Percentiles rank a stretch among this genome's conserved stretches.
Conservation (phyloP, 2,888 invertebrate species). For the Itoplectis maculator region DNA sequence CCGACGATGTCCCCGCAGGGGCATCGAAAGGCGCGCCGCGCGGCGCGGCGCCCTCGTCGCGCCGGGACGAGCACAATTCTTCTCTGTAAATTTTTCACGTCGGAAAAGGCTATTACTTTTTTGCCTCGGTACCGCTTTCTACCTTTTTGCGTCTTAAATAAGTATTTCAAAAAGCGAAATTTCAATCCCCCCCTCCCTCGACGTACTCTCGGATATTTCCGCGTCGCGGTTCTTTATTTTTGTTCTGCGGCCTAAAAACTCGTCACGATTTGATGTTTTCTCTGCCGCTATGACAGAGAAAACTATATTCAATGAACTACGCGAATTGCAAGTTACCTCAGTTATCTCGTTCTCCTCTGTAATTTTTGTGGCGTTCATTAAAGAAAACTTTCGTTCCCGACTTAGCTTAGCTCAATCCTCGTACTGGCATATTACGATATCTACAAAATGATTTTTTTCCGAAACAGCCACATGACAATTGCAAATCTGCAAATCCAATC, state of each 20-base stretch:
- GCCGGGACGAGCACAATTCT: slow-evolving; percentile 58
- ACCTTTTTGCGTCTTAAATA: slow-evolving; percentile 45
- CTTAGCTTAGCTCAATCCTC: too few species aligned
- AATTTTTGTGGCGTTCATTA: too few species aligned
- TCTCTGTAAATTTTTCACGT: slow-evolving; percentile 60
- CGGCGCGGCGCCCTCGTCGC: background rate
- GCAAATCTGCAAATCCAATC: too few species aligned
- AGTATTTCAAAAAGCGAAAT: slow-evolving; percentile 46
- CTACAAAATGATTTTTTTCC: too few species aligned
- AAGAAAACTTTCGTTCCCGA: too few species aligned
- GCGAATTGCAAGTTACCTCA: too few species aligned
- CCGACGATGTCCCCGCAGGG: slow-evolving; percentile 58
- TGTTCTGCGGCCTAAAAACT: slow-evolving; percentile 2
- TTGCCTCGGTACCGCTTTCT: slow-evolving; percentile 46
- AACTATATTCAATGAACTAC: too few species aligned
- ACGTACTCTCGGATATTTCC: background rate
- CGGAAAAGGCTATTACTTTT: slow-evolving; percentile 56
- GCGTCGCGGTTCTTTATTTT: slow-evolving; percentile 13
- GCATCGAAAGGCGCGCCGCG: slow-evolving; percentile 58
- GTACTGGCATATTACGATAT: too few species aligned
- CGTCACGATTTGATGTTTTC: background rate
- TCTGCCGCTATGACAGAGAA: background rate
- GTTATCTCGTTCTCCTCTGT: too few species aligned
- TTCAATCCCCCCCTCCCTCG: slow-evolving; percentile 43
- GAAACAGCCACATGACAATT: too few species aligned